A percentile compares a stretch with the other conserved stretches of the same genome.
Conservation (phyloP, 2,888 invertebrate species). For the Zaprionus bogoriensis region DNA sequence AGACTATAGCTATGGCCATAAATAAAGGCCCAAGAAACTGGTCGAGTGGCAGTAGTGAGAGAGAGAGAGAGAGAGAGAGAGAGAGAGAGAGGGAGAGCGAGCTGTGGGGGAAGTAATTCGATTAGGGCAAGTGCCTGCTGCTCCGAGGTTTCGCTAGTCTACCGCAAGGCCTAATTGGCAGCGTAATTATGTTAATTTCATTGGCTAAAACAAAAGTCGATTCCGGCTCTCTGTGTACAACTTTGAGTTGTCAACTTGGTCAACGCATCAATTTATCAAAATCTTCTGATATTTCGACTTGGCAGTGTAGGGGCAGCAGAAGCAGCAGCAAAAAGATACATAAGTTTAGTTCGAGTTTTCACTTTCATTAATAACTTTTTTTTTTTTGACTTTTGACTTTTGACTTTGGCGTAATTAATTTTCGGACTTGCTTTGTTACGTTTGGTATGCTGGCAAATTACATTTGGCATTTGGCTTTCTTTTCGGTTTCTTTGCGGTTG, state of each 20-base stretch:
- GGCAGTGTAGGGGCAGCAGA: neutral
- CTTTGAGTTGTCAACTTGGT: constrained; percentile 43
- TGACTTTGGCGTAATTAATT: constrained; percentile 63
- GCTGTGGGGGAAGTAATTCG: neutral
- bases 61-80: no score
- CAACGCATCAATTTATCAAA: constrained; percentile 40
- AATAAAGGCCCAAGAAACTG: neutral
- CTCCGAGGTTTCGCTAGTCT: no score
- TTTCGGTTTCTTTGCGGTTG: constrained; percentile 35
- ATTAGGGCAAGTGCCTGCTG: no score
- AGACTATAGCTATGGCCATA: neutral
- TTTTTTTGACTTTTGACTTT: constrained; percentile 21
- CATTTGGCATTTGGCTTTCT: constrained; percentile 64
- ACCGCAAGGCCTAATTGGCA: neutral
- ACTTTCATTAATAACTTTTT: constrained; percentile 60
- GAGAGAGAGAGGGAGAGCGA: no score
- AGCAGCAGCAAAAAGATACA: neutral
- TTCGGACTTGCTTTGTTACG: constrained; percentile 29
- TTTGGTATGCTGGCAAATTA: constrained; percentile 46
- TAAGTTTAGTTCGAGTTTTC: constrained; percentile 48
- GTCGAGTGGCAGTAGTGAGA: no score
- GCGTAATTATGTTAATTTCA: constrained; percentile 47
- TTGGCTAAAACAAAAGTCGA: constrained; percentile 34
- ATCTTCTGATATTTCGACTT: constrained; percentile 7
- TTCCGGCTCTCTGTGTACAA: constrained; percentile 55